These are phyloP conservation scores for Drosophila neotestacea DNA, from an alignment of 2,888 invertebrate species.

Conservation along the genomic window DNA sequence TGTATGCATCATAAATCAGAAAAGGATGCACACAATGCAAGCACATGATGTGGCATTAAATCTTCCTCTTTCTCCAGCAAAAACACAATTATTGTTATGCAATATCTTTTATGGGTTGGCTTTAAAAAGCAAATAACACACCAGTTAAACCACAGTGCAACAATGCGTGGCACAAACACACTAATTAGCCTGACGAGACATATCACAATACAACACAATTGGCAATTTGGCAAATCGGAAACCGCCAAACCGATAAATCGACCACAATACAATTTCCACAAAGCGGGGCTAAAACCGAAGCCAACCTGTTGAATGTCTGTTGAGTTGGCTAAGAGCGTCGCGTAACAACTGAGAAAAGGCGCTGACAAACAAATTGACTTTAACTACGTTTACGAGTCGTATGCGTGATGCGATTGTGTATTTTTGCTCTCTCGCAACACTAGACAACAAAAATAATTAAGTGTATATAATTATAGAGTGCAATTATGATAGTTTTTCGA, in stretches of 20 bases:
- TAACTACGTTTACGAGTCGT: slow-evolving; percentile 58
- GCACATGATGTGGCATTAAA: slow-evolving; percentile 6
- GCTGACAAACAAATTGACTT: slow-evolving; percentile 18
- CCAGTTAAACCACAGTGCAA: slow-evolving; percentile 28
- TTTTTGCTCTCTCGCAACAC: slow-evolving; percentile 33
- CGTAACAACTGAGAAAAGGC: slow-evolving; percentile 56
- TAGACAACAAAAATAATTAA: slow-evolving; percentile 42
- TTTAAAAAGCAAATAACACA: slow-evolving; percentile 3
- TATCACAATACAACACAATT: not conserved
- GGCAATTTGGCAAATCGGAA: slow-evolving; percentile 14
- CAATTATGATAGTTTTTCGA: slow-evolving; percentile 41
- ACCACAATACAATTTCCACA: slow-evolving; percentile 29
- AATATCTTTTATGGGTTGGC: slow-evolving; percentile 12
- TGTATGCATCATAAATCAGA: slow-evolving; percentile 43
- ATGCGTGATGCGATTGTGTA: slow-evolving; percentile 53
- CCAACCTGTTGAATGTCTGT: slow-evolving; percentile 60
- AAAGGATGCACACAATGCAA: slow-evolving; percentile 15
- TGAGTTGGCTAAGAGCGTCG: slow-evolving; percentile 57
- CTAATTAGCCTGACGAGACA: slow-evolving; percentile 34
- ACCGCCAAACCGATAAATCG: slow-evolving; percentile 26
- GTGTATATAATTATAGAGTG: slow-evolving; percentile 15
- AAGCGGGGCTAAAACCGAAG: slow-evolving; percentile 8
- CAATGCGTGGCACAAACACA: not conserved
- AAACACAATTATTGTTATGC: slow-evolving; percentile 24
- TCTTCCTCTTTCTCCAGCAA: not conserved